Percentiles rank a stretch among this genome's conserved stretches.
phyloP scores from a whole-genome alignment of 1,140 invertebrate genomes.

The Drosophila albomicans region DNA sequence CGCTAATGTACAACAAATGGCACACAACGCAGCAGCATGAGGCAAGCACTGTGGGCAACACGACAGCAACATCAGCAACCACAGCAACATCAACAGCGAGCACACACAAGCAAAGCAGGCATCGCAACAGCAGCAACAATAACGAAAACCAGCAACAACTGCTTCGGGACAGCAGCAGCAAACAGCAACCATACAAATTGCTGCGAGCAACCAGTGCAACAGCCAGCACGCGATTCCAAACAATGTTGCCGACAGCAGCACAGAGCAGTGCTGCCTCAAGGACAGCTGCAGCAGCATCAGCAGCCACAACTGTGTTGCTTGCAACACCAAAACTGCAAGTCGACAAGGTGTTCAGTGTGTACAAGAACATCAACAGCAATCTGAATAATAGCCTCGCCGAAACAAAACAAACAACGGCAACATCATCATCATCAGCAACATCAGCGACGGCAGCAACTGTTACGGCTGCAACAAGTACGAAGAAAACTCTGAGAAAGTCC shows the following conservation, averaged over 20 bases:
- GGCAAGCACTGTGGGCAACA: conserved; percentile 26
- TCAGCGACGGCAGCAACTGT: conserved; percentile 32
- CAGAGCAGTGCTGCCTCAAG: background rate
- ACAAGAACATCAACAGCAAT: conserved; percentile 72
- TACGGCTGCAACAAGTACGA: conserved; percentile 54
- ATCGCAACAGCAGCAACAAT: conserved; percentile 24
- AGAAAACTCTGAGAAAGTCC: conserved; percentile 65
- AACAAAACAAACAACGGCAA: conserved; percentile 45
- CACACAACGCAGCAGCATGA: conserved; percentile 56
- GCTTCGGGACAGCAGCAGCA: conserved; percentile 35
- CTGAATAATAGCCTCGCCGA: conserved; percentile 65
- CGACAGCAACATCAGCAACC: conserved; percentile 29
- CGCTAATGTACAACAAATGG: conserved; percentile 56
- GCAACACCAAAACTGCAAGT: conserved; percentile 55
- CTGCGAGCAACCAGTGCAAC: conserved; percentile 7
- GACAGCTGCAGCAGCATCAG: conserved; percentile 21
- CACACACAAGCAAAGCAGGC: conserved; percentile 31
- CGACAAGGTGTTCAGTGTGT: conserved; percentile 61
- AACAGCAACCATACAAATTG: conserved; percentile 18
- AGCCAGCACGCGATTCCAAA: conserved; percentile 38
- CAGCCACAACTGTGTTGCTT: conserved; percentile 8
- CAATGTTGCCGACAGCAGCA: conserved; percentile 8
- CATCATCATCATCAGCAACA: conserved; percentile 39
- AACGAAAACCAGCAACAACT: conserved; percentile 39
- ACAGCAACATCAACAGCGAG: conserved; percentile 31